Percentiles rank a stretch among this genome's conserved stretches.
These are phyloP conservation scores for Holotrichia oblita DNA, from an alignment of 1,140 invertebrate species.

Conservation along the genomic window DNA sequence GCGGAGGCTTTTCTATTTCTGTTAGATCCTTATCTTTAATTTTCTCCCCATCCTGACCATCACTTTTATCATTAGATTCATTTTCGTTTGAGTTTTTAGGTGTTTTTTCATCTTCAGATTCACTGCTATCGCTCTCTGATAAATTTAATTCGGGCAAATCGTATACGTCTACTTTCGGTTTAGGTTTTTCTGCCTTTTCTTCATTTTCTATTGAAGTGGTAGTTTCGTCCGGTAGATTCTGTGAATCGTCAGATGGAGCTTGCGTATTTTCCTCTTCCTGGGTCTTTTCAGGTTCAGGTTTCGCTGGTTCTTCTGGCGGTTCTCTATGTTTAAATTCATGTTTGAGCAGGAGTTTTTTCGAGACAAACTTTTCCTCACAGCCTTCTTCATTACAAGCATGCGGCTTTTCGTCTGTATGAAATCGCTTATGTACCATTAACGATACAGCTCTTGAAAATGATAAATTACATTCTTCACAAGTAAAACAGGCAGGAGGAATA, in stretches of 20 bases:
- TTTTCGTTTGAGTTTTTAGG: not conserved
- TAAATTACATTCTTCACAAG: constrained; percentile 81
- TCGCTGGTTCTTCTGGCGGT: constrained; percentile 56
- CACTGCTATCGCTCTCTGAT: constrained; percentile 81
- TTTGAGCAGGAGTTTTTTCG: constrained; percentile 77
- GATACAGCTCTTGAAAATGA: constrained; percentile 79
- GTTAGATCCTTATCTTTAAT: not conserved
- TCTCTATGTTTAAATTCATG: constrained; percentile 70
- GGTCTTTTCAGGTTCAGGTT: constrained; percentile 57
- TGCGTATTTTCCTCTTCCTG: constrained; percentile 46
- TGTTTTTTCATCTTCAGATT: constrained; percentile 69
- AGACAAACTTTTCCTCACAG: constrained; percentile 82
- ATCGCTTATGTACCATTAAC: constrained; percentile 82
- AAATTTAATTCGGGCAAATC: constrained; percentile 83
- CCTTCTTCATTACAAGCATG: constrained; percentile 73
- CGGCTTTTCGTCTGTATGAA: constrained; percentile 75
- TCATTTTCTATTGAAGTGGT: constrained; percentile 63
- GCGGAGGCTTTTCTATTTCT: constrained; percentile 48
- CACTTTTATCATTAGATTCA: not conserved
- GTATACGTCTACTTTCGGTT: constrained; percentile 69
- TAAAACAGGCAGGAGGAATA: constrained; percentile 77
- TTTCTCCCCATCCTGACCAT: constrained; percentile 5
- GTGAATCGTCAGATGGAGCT: constrained; percentile 55
- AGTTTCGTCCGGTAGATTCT: constrained; percentile 70
- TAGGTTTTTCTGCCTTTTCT: constrained; percentile 69